Conservation (phyloP, 2,113 vertebrate genomes). For the Tapirus terrestris region DNA sequence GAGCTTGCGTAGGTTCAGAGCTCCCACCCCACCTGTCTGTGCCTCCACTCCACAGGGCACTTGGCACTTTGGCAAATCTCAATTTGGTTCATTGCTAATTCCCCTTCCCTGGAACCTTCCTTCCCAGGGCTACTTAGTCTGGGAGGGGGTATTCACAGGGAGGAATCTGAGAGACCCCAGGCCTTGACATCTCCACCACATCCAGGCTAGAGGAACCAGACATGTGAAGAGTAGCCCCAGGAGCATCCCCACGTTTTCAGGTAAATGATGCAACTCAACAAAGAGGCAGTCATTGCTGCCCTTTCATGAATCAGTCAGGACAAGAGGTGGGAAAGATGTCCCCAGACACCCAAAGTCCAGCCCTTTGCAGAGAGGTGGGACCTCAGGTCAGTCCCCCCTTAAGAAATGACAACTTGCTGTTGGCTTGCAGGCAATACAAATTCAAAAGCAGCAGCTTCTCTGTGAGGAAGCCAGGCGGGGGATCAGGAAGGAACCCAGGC, state of each 20-base stretch:
- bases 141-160: neutral
- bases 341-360: neutral
- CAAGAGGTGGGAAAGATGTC: neutral
- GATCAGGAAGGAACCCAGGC: no score
- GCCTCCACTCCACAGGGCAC: no score
- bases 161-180: neutral
- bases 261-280: neutral
- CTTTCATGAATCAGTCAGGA: neutral
- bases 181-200: accelerated
- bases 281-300: neutral
- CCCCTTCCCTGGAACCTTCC: neutral
- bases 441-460: neutral
- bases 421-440: neutral
- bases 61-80: neutral
- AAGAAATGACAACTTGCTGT: neutral
- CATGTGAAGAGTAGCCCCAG: accelerated
- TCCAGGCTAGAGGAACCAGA: no score
- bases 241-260: neutral
- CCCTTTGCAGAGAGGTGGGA: neutral
- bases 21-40: accelerated
- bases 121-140: neutral
- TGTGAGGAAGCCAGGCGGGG: neutral
- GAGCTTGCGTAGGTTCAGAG: neutral
- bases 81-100: neutral
- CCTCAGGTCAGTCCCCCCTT: accelerated